Evolutionary conservation across 2,113 vertebrate species (phyloP), one percentile per base, ranked within the genome.

Genomic region (Bucco capensis): DNA sequence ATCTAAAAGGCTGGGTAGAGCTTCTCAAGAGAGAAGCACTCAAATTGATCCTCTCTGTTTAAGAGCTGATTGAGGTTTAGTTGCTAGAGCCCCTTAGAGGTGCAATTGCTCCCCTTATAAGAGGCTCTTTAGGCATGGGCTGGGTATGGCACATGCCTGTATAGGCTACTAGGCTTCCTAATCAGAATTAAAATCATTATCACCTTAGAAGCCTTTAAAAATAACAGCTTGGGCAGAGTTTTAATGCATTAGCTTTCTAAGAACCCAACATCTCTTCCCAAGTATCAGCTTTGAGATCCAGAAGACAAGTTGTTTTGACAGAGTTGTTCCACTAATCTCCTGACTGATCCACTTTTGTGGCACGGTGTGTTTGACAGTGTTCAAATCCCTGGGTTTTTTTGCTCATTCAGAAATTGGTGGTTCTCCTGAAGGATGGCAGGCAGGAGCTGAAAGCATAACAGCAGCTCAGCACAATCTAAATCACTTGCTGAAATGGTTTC

Each of bases 231-330:
- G 27, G 51, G 51, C 28, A 53, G 85, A 40, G 82, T 22, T 88
- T 28, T 7, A 13, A 37, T 21, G 83, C 90, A 14, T 37, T 5
- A 33, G 40, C 23, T 46, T 61, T n/a, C 10, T 30, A 6, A 15
- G 47, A 18, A n/a, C 17, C 14, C 76, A 47, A 8, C 51, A 18
- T n/a, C 21, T 5, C 25, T 25, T 33, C 19, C 35, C 9, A 9
- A 60, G 72, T 35, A 49, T 61, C 87, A 42, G 51, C 91, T 91
- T 50, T 0, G 54, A 54, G 83, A 50, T 23, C 23, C 19, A 33
- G 80, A 35, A 88, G 89, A 93, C 72, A 72, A 21, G 85, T 92
- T 96, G 91, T 93, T 86, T 93, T 94, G 94, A 94, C 91, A 95
- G 95, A 67, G 76, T 33, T 18, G 27, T 66, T 93, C 83, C 73